phyloP scores from a whole-genome alignment of 2,888 invertebrate genomes.

The Parnassius apollo region DNA sequence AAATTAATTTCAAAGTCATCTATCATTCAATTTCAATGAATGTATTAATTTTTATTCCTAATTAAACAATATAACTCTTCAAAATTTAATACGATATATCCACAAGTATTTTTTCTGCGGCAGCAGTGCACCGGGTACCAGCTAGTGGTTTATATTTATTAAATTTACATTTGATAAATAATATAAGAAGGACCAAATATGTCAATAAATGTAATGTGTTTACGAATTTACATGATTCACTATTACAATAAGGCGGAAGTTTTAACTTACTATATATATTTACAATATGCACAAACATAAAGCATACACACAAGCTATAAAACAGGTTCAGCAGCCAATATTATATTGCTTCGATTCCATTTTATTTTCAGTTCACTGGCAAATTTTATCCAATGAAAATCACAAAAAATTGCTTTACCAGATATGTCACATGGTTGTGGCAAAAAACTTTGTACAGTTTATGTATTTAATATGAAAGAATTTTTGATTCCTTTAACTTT shows the following conservation, averaged over 20 bases:
- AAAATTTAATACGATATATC: too few species aligned
- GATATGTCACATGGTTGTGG: conserved; percentile 49
- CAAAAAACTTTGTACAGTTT: conserved; percentile 5
- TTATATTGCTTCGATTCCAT: conserved; percentile 53
- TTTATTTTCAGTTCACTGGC: conserved; percentile 39
- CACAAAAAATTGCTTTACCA: conserved; percentile 56
- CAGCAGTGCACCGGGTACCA: too few species aligned
- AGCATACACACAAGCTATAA: conserved; percentile 57
- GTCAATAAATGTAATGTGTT: conserved; percentile 29
- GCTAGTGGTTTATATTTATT: background rate
- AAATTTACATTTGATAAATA: background rate
- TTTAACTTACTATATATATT: conserved; percentile 59
- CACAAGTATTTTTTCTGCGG: too few species aligned
- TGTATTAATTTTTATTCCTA: too few species aligned
- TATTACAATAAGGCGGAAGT: conserved; percentile 75
- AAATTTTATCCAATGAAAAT: conserved; percentile 45
- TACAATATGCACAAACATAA: conserved; percentile 75
- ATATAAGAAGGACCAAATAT: background rate
- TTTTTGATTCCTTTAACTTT: too few species aligned
- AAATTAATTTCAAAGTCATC: too few species aligned
- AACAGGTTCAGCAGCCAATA: conserved; percentile 48
- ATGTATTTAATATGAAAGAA: background rate
- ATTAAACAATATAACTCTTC: too few species aligned
- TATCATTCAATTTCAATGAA: too few species aligned
- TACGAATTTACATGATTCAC: conserved; percentile 51